A percentile compares a stretch with the other conserved stretches of the same genome.
Evolutionary conservation across 1,140 invertebrate species (phyloP).

Genomic region (Drosophila lini): DNA sequence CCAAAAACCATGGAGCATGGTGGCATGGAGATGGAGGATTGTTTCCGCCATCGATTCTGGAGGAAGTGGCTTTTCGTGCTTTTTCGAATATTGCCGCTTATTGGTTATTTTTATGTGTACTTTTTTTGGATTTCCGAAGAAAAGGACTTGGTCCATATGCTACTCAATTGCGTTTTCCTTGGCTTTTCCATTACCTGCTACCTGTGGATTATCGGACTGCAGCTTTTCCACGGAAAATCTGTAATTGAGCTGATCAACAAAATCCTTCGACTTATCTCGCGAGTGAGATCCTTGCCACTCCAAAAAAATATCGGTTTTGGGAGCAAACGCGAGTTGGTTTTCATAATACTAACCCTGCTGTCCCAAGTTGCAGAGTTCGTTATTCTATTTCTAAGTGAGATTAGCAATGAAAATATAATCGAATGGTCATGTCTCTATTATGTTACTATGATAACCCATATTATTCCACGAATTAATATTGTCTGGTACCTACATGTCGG

Average conservation of each 20-base stretch:
- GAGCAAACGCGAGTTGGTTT: neutral
- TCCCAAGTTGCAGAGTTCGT: neutral
- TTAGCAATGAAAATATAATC: neutral
- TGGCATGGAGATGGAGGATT: neutral
- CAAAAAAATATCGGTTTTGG: neutral
- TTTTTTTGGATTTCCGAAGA: too few species aligned
- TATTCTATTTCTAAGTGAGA: fast-evolving
- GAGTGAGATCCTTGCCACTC: neutral
- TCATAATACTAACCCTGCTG: neutral
- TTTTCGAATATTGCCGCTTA: neutral
- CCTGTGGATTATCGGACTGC: neutral
- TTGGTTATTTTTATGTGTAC: neutral
- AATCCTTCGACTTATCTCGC: neutral
- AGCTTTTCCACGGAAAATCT: neutral
- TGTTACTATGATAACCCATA: neutral
- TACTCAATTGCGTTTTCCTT: neutral
- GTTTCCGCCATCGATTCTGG: neutral
- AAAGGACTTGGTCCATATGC: neutral
- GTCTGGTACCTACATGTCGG: slow-evolving; percentile 8
- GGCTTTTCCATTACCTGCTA: neutral
- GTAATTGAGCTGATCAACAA: neutral
- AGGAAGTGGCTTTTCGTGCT: neutral
- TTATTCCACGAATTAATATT: neutral
- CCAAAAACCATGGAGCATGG: neutral
- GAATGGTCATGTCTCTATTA: neutral